Conservation (phyloP, 1,140 invertebrate genomes). For the Heliconius nattereri region DNA sequence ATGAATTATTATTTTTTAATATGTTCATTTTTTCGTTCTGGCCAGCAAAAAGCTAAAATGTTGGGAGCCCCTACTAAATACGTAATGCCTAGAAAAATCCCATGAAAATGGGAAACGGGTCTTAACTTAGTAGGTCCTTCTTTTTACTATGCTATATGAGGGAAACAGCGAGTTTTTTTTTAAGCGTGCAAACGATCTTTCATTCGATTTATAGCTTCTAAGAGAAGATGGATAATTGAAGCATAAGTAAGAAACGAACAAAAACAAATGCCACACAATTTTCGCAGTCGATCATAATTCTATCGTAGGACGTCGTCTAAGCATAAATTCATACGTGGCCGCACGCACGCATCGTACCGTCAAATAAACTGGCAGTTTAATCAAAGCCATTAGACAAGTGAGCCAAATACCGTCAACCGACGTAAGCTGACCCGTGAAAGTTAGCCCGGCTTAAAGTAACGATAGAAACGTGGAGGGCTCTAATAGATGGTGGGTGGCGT, state of each 20-base stretch:
- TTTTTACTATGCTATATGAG: too few relatives aligned
- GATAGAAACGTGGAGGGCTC: slow-evolving; percentile 51
- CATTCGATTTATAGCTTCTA: background rate
- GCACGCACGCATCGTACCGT: slow-evolving; percentile 77
- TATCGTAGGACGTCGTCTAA: slow-evolving; percentile 66
- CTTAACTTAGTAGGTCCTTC: too few relatives aligned
- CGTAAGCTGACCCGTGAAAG: slow-evolving; percentile 56
- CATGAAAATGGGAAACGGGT: too few relatives aligned
- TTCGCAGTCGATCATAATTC: slow-evolving; percentile 63
- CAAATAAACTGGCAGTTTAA: slow-evolving; percentile 81
- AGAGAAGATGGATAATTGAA: background rate
- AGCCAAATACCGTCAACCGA: slow-evolving; percentile 72
- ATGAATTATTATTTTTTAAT: too few relatives aligned
- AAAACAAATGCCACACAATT: slow-evolving; percentile 29
- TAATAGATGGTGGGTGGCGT: slow-evolving; percentile 64
- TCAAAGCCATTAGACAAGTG: slow-evolving; percentile 81
- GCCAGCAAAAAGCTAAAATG: too few relatives aligned
- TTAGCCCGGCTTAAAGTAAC: slow-evolving; percentile 46
- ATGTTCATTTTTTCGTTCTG: too few relatives aligned
- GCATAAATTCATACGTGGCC: slow-evolving; percentile 79
- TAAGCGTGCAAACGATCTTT: background rate
- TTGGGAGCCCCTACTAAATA: too few relatives aligned
- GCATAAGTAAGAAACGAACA: background rate
- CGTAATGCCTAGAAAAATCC: too few relatives aligned
- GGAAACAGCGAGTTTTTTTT: too few relatives aligned